Evolutionary conservation across 2,797 vertebrate genomes (phyloP), one percentile per base, ranked within the genome.

Genomic region (Acridotheres tristis): DNA sequence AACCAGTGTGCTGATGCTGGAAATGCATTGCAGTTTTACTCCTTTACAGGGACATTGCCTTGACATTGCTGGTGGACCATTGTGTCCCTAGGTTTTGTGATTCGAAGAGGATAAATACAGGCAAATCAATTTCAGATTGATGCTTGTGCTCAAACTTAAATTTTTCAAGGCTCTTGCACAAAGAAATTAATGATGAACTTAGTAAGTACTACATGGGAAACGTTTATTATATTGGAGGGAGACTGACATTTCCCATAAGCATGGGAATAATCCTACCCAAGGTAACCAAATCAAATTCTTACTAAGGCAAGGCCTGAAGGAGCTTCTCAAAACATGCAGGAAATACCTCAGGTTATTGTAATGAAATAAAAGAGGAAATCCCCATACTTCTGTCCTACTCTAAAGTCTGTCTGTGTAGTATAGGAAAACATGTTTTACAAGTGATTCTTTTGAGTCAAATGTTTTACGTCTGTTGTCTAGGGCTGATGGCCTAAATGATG

Each of bases 381-480:
- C 18, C 34, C 5, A 15, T 85, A 18, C 13, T 81, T 57, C 21
- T 76, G 5, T 73, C 8, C 66, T 48, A 38, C 40, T 40, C 17
- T 34, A 45, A 85, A 85, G 30, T 40, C 30, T 72, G 16, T 36
- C 40, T 71, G 40, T 71, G 48, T 78, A 53, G 81, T 78, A 26
- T 11, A 38, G 47, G 42, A n/a, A 54, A 61, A 21, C 21, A 16
- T 26, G 36, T 68, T 72, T 86, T 93, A 88, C 32, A 57, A 72
- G 66, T 53, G 51, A 47, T 92, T 91, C 34, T 92, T 94, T 68
- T 45, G 51, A 91, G 73, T 29, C 19, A 58, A 55, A 50, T 62
- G n/a, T 88, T 96, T 92, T 92, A 88, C 47, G 27, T 83, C 81
- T 79, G 18, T 87, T 79, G 18, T 87, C 47, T 55, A 16, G 11